Evolutionary conservation across 2,797 vertebrate genomes (phyloP).

Genomic region (Spea hammondii): DNA sequence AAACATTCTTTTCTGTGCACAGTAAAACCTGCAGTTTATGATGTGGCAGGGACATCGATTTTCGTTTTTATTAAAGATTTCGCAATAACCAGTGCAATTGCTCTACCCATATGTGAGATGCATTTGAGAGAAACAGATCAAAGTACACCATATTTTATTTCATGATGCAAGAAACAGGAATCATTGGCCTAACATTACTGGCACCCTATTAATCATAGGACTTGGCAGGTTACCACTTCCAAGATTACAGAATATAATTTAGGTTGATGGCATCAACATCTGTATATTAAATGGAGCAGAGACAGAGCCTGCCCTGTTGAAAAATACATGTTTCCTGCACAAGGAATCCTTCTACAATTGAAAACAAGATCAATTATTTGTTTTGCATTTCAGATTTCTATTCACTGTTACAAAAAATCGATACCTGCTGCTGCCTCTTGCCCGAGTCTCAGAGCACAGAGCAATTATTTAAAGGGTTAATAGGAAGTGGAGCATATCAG

Average conservation of each 20-base stretch:
- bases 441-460: too few relatives aligned
- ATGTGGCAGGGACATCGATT: slow-evolving; percentile 41
- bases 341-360: too few relatives aligned
- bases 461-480: too few relatives aligned
- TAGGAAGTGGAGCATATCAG: too few relatives aligned
- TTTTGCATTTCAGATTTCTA: too few relatives aligned
- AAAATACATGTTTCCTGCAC: background rate
- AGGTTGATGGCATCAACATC: slow-evolving; percentile 47
- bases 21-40: slow-evolving; percentile 35
- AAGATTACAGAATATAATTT: slow-evolving; percentile 48
- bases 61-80: slow-evolving; percentile 48
- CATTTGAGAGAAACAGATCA: slow-evolving; percentile 40
- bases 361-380: too few relatives aligned
- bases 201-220: slow-evolving; percentile 44
- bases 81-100: slow-evolving; percentile 37
- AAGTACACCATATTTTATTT: slow-evolving; percentile 47
- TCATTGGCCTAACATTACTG: slow-evolving; percentile 27
- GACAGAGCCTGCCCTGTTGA: background rate
- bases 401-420: too few relatives aligned
- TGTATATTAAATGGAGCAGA: slow-evolving; percentile 33
- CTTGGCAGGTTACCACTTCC: slow-evolving; percentile 45
- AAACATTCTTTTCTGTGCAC: slow-evolving; percentile 28
- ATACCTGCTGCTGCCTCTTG: too few relatives aligned
- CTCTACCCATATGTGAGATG: slow-evolving; percentile 41
- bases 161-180: slow-evolving; percentile 35